Evolutionary conservation across 2,888 invertebrate species (phyloP).

Genomic region (Euplagia quadripunctaria): DNA sequence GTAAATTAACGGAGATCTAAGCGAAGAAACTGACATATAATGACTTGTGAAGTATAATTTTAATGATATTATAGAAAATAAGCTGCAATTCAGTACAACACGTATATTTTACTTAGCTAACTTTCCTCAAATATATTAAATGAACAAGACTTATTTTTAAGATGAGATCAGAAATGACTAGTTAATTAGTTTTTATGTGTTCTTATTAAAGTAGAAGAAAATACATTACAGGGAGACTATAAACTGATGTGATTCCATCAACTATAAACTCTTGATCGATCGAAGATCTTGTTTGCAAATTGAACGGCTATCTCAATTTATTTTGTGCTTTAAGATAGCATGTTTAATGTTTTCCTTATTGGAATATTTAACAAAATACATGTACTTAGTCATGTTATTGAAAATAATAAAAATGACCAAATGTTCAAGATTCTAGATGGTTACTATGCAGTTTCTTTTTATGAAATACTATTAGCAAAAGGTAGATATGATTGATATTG

Average conservation of each 20-base stretch:
- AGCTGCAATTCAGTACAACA: constrained; percentile 10
- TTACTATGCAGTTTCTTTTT: not conserved
- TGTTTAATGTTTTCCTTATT: not conserved
- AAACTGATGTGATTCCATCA: too few species aligned
- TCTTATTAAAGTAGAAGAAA: not conserved
- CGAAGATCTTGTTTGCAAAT: too few species aligned
- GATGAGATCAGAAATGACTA: not conserved
- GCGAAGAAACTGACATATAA: not conserved
- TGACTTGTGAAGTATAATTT: not conserved
- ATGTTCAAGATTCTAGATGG: not conserved
- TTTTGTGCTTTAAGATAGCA: not conserved
- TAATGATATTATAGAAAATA: not conserved
- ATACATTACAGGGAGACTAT: too few species aligned
- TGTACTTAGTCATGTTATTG: not conserved
- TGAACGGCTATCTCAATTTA: too few species aligned
- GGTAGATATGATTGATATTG: not conserved
- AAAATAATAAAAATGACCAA: not conserved
- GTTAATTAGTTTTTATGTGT: not conserved
- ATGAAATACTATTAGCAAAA: not conserved
- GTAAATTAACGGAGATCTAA: not conserved
- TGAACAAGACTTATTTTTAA: not conserved
- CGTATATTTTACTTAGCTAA: not conserved
- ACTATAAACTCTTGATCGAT: too few species aligned
- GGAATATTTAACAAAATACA: not conserved
- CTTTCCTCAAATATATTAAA: not conserved